Evolutionary conservation across 1,140 invertebrate species (phyloP).

Genomic region (Acyrthosiphon pisum): DNA sequence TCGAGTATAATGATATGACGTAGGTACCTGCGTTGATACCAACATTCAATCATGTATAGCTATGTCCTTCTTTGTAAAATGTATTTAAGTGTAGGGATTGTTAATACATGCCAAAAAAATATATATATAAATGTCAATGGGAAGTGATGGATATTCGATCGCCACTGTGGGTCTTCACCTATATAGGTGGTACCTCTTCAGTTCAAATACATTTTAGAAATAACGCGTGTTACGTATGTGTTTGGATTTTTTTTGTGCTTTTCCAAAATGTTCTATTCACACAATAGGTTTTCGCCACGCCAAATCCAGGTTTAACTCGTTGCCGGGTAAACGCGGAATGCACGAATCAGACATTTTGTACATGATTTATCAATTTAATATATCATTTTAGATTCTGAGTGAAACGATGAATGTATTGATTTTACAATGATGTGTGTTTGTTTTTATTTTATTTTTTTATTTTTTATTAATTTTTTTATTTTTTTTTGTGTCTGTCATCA

Average conservation of each 20-base stretch:
- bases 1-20: not conserved
- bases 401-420: too few species aligned
- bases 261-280: not conserved
- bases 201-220: not conserved
- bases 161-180: not conserved
- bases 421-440: too few species aligned
- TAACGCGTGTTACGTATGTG: not conserved
- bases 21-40: not conserved
- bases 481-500: too few species aligned
- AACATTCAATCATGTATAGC: not conserved
- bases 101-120: not conserved
- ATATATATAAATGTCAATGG: too few species aligned
- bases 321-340: not conserved
- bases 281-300: not conserved
- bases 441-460: too few species aligned
- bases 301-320: not conserved
- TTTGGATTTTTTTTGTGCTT: too few species aligned
- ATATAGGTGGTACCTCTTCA: not conserved
- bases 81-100: not conserved
- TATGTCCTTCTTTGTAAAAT: not conserved
- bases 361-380: not conserved
- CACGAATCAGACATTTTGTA: not conserved
- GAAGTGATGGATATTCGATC: not conserved
- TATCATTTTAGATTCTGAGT: too few species aligned
- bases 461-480: too few species aligned